A percentile compares a stretch with the other conserved stretches of the same genome.
Evolutionary conservation across 2,113 vertebrate genomes (phyloP).

Genomic region (Tringa solitaria): DNA sequence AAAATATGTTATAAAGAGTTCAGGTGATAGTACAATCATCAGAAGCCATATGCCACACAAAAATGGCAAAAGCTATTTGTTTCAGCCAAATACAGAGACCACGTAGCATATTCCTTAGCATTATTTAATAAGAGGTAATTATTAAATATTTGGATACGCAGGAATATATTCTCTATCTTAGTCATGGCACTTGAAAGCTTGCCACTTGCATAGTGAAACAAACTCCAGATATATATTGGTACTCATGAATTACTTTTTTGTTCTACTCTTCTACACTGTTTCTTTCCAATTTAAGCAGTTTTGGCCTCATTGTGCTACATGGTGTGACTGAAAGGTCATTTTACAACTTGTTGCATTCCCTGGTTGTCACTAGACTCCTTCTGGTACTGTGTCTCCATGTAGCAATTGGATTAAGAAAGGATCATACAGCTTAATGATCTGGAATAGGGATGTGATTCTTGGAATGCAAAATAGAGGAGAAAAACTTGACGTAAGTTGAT

Average conservation of each 20-base stretch:
- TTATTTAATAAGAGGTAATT: neutral
- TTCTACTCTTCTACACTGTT: neutral
- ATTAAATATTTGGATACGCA: neutral
- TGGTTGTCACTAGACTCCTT: neutral
- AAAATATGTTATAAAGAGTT: neutral
- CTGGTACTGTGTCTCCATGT: neutral
- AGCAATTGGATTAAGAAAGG: constrained; percentile 6
- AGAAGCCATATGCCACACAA: neutral
- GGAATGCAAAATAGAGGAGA: neutral
- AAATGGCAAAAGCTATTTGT: neutral
- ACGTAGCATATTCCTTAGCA: neutral
- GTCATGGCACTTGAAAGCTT: neutral
- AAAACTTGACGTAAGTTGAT: neutral
- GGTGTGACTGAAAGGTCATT: constrained; percentile 14
- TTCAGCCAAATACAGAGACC: neutral
- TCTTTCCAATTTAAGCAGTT: neutral
- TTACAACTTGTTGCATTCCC: neutral
- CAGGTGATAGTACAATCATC: neutral
- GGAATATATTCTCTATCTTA: neutral
- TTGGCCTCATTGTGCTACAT: neutral
- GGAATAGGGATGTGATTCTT: neutral
- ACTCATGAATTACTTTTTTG: neutral
- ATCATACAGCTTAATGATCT: neutral
- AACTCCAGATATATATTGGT: neutral
- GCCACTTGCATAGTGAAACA: neutral